Percentiles rank a stretch among this genome's conserved stretches.
phyloP scores from a whole-genome alignment of 1,140 invertebrate species.

The Sminthurinus signatus region DNA sequence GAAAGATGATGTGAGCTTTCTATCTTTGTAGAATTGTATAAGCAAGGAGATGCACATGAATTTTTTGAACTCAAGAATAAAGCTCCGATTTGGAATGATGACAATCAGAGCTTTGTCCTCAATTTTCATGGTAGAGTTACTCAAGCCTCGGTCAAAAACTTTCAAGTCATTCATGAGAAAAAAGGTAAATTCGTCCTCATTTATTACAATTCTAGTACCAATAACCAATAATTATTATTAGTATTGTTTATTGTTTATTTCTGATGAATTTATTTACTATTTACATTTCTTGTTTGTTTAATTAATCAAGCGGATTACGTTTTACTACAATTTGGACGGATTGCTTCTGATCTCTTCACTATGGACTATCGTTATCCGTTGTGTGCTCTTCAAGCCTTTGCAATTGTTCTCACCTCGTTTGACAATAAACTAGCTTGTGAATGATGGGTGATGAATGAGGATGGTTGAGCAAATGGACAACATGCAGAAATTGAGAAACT shows the following conservation, averaged over 20 bases:
- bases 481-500: too few relatives aligned
- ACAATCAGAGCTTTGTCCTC: constrained; percentile 97
- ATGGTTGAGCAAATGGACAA: too few relatives aligned
- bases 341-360: constrained; percentile 89
- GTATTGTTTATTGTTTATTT: not conserved
- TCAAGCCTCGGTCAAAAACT: constrained; percentile 99
- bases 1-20: not conserved
- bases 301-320: constrained; percentile 19
- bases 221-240: too few relatives aligned
- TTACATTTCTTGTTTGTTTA: not conserved
- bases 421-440: constrained; percentile 98
- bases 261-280: not conserved
- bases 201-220: not conserved
- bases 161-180: constrained; percentile 96
- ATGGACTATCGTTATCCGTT: constrained; percentile 98
- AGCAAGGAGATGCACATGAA: not conserved
- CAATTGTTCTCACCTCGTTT: constrained; percentile 95
- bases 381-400: constrained; percentile 96
- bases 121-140: constrained; percentile 99
- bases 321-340: constrained; percentile 49
- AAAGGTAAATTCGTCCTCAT: constrained; percentile 57
- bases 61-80: constrained; percentile 82
- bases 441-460: too few relatives aligned
- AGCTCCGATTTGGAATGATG: constrained; percentile 98
- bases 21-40: constrained; percentile 8